phyloP scores from a whole-genome alignment of 2,797 vertebrate species.

The Halcyon badia region DNA sequence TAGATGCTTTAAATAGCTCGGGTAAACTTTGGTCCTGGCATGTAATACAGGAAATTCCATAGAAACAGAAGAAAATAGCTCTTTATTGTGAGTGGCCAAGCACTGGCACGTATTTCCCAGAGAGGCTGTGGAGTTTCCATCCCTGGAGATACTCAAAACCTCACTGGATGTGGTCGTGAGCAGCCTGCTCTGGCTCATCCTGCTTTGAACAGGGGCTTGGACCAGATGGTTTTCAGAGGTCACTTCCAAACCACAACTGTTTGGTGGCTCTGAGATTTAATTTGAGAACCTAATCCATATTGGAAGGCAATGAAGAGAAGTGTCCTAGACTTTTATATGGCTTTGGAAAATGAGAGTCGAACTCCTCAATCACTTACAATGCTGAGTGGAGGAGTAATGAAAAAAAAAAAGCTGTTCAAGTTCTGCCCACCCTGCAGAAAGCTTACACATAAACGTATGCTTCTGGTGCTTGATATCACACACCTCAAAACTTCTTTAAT shows the following conservation, averaged over 20 bases:
- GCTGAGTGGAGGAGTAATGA: background rate
- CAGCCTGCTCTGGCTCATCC: background rate
- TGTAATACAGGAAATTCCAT: background rate
- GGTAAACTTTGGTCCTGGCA: background rate
- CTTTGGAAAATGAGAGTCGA: background rate
- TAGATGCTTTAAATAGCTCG: background rate
- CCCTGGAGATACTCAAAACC: background rate
- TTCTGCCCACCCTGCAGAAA: background rate
- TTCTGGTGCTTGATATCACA: background rate
- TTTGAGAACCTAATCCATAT: background rate
- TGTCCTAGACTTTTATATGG: background rate
- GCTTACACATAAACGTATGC: accelerated
- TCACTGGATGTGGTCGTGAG: accelerated
- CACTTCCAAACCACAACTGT: background rate
- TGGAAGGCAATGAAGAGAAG: background rate
- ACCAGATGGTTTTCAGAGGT: background rate
- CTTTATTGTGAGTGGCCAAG: background rate
- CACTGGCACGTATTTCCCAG: accelerated
- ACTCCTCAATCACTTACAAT: background rate
- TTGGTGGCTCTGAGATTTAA: background rate
- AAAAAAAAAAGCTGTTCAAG: background rate
- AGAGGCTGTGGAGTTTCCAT: background rate
- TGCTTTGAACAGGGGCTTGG: background rate
- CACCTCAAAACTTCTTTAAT: background rate
- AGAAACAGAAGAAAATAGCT: background rate